phyloP scores from a whole-genome alignment of 92 coral and sea anemone genomes.

The Paramuricea clavata region DNA sequence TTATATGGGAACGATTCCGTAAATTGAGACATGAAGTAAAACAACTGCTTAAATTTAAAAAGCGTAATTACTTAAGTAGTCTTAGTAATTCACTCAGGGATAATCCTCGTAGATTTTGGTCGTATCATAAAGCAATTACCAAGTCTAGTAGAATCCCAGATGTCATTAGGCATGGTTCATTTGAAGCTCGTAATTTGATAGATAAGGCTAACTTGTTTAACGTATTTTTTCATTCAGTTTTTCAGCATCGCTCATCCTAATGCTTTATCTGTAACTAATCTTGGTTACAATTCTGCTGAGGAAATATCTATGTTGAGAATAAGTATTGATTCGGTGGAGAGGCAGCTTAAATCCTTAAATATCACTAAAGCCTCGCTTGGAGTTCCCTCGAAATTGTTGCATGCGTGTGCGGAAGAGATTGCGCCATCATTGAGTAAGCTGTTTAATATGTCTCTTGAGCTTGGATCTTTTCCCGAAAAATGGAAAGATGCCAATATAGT shows the following conservation, averaged over 20 bases:
- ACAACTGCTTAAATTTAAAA: constrained; percentile 42
- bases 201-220: constrained; percentile 64
- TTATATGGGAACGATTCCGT: constrained; percentile 34
- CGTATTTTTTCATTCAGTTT: constrained; percentile 65
- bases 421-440: not conserved
- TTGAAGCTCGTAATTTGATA: constrained; percentile 36
- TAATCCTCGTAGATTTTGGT: constrained; percentile 63
- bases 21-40: constrained; percentile 50
- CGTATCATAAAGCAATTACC: constrained; percentile 56
- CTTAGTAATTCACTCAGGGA: constrained; percentile 39
- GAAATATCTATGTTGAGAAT: constrained; percentile 2
- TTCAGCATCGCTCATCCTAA: constrained; percentile 25
- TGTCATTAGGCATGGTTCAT: constrained; percentile 38
- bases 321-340: constrained; percentile 14
- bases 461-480: constrained; percentile 57
- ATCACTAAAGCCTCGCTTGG: constrained; percentile 2
- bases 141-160: constrained; percentile 53
- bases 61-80: constrained; percentile 31
- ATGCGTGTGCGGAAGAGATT: constrained; percentile 3
- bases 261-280: constrained; percentile 18
- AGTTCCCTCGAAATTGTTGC: constrained; percentile 6
- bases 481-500: constrained; percentile 65
- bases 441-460: constrained; percentile 42
- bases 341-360: constrained; percentile 2
- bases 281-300: constrained; percentile 15